Conservation (phyloP, 2,888 invertebrate species). For the Sericinus montela region DNA sequence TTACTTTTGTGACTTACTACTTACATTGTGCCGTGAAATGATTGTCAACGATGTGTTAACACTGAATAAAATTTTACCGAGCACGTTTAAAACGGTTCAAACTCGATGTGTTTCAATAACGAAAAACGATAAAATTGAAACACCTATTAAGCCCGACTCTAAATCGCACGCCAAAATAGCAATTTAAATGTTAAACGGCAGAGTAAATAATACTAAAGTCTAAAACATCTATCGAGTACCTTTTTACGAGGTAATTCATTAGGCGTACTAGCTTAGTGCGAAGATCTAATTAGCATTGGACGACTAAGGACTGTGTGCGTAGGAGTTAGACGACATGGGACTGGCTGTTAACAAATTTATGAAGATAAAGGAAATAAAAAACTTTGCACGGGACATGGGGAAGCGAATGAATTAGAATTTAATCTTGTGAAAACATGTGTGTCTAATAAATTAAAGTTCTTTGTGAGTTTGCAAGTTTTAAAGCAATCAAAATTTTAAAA, state of each 20-base stretch:
- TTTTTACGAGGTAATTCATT: conserved; percentile 63
- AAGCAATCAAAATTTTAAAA: too few species aligned
- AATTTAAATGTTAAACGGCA: conserved; percentile 26
- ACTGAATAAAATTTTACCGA: not conserved
- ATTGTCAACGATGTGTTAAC: not conserved
- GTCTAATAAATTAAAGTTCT: too few species aligned
- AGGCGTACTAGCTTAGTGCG: conserved; percentile 47
- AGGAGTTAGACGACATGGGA: conserved; percentile 37
- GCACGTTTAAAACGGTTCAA: conserved; percentile 28
- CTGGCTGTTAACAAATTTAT: conserved; percentile 43
- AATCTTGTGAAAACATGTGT: not conserved
- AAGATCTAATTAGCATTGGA: conserved; percentile 56
- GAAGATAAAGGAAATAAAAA: conserved; percentile 24
- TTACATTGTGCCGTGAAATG: too few species aligned
- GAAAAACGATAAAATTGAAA: conserved; percentile 16
- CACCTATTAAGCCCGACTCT: conserved; percentile 11
- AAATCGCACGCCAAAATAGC: conserved; percentile 21
- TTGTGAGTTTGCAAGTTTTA: too few species aligned
- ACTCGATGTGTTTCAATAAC: conserved; percentile 16
- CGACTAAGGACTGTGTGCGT: conserved; percentile 43
- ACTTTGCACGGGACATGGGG: conserved; percentile 2
- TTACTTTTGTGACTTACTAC: too few species aligned
- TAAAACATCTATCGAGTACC: conserved; percentile 27
- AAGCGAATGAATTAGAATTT: conserved; percentile 1
- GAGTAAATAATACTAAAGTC: conserved; percentile 27